Conservation (phyloP, 1,140 invertebrate species). For the Drosophila pruinosa region DNA sequence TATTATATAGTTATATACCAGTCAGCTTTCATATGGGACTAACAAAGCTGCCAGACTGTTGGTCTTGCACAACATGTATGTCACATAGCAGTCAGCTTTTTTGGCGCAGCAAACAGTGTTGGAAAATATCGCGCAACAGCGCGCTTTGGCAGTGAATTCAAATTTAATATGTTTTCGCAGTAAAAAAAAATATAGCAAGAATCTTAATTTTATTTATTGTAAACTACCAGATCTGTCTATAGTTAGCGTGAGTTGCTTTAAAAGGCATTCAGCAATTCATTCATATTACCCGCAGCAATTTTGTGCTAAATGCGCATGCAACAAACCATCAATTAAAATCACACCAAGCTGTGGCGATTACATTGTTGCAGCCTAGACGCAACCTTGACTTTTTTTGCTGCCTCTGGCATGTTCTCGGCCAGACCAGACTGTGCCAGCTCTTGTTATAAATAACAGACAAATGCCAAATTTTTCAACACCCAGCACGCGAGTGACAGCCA, state of each 20-base stretch:
- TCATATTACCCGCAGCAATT: constrained; percentile 46
- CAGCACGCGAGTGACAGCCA: constrained; percentile 42
- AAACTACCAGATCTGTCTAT: background rate
- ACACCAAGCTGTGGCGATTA: constrained; percentile 47
- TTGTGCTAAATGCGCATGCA: constrained; percentile 21
- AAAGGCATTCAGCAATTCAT: constrained; percentile 1
- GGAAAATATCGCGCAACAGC: background rate
- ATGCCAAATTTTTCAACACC: constrained; percentile 56
- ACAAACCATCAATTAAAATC: constrained; percentile 62
- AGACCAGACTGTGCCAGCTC: constrained; percentile 22
- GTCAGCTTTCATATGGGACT: background rate
- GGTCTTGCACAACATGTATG: background rate
- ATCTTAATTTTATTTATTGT: background rate
- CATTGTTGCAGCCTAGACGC: constrained; percentile 51
- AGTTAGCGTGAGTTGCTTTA: background rate
- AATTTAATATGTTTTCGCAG: background rate
- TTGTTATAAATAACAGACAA: constrained; percentile 55
- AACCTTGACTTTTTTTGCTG: constrained; percentile 62
- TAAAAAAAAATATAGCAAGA: background rate
- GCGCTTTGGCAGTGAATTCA: constrained; percentile 16
- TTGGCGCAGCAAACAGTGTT: constrained; percentile 20
- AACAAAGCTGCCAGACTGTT: constrained; percentile 6
- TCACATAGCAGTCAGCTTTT: constrained; percentile 16
- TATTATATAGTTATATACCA: background rate
- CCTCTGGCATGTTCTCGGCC: constrained; percentile 32